Base-by-base conservation (phyloP, 1,140 invertebrate species). In the Ladona fulva region DNA sequence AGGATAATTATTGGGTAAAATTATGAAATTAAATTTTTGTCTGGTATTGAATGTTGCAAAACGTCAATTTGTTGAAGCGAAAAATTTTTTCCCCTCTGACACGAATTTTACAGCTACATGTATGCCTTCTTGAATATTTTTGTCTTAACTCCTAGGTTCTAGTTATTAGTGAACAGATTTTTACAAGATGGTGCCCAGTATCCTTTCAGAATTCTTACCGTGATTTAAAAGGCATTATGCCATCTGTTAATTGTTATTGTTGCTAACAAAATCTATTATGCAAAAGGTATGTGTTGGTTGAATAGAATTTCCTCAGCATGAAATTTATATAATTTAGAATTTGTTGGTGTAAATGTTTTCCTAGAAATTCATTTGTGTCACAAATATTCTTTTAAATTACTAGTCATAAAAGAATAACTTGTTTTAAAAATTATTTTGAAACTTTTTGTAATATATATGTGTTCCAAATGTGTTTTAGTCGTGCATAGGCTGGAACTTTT, bases 271-370 rank as follows among this genome's bases (percentile, higher is more conserved):
- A 66, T 12, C n/a, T 66, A 19, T 66, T 66, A 66, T 22, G 52
- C 52, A 66, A 66, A 19, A 66, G 12, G 19, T 52, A 22, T 66
- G 52, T 66, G 52, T 66, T 66, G 52, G 52, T 66, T 66, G 5
- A 66, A 66, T 66, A 12, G 52, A 22, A 19, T 66, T 66, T 16
- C 14, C 52, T 66, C 52, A 66, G 52, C 52, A 66, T 66, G 52
- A 66, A 66, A 66, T 66, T 66, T 22, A 19, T 22, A 19, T 16
- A 12, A 66, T 12, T 66, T 66, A 66, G n/a, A 66, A 66, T 66
- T 66, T 66, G 52, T 66, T 66, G 52, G 52, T 66, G n/a, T 66
- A 66, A 66, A 66, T 66, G 52, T 22, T 66, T 52, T 66, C 52
- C 52, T 19, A 66, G 52, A 66, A 66, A 19, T 66, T 66, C 52